Evolutionary conservation across 2,888 invertebrate genomes (phyloP).

Genomic region (Apamea sordens): DNA sequence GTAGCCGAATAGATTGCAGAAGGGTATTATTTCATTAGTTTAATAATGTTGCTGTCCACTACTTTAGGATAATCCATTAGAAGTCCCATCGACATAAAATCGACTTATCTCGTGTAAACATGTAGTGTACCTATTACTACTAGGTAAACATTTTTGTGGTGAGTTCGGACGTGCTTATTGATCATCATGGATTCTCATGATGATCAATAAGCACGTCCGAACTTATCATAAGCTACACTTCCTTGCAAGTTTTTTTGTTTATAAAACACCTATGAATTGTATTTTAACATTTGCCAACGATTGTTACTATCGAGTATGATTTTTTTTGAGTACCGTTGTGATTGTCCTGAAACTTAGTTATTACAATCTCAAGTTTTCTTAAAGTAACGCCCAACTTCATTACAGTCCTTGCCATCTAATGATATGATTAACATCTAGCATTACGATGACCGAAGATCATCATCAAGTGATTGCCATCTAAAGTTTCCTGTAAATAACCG

Average conservation of each 20-base stretch:
- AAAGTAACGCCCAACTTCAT: constrained; percentile 18
- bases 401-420: constrained; percentile 69
- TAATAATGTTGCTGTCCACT: constrained; percentile 36
- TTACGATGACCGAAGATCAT: neutral
- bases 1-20: constrained; percentile 42
- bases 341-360: neutral
- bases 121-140: neutral
- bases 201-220: no score
- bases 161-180: no score
- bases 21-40: constrained; percentile 41
- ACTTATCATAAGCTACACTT: neutral
- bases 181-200: no score
- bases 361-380: neutral
- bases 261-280: neutral
- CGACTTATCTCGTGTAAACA: constrained; percentile 23
- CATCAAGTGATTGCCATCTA: neutral
- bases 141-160: neutral
- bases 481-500: neutral
- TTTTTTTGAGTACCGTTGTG: neutral
- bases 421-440: neutral
- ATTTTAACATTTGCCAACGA: no score
- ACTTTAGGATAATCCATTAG: constrained; percentile 29
- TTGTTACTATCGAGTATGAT: neutral
- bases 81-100: constrained; percentile 34
- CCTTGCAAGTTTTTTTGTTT: neutral